Evolutionary conservation across 2,113 vertebrate genomes (phyloP).

Genomic region (Chascanopsetta lugubris): DNA sequence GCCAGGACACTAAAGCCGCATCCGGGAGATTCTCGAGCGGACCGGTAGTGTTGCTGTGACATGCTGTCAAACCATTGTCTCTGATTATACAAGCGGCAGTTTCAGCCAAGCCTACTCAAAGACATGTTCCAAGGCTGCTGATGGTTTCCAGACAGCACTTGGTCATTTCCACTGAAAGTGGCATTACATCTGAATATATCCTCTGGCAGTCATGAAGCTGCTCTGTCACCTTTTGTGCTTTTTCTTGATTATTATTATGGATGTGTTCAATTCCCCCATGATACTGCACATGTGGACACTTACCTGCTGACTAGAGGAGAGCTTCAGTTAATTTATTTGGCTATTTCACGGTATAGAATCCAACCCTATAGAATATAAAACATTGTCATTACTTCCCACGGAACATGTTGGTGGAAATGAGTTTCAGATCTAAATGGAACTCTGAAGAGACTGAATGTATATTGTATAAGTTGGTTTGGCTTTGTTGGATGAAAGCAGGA

Average conservation of each 20-base stretch:
- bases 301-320: neutral
- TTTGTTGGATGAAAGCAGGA: neutral
- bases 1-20: slow-evolving; percentile 50
- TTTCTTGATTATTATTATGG: slow-evolving; percentile 6
- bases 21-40: slow-evolving; percentile 44
- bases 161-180: slow-evolving; percentile 12
- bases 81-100: slow-evolving; percentile 42
- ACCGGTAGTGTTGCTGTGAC: slow-evolving; percentile 58
- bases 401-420: slow-evolving; percentile 31
- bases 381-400: slow-evolving; percentile 6
- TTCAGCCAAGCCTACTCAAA: slow-evolving; percentile 34
- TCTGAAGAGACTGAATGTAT: slow-evolving; percentile 1
- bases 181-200: slow-evolving; percentile 15
- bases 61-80: slow-evolving; percentile 54
- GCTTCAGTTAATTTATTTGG: neutral
- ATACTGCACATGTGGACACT: neutral
- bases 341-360: neutral
- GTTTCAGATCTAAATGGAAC: slow-evolving; percentile 15
- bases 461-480: slow-evolving; percentile 14
- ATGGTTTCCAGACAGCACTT: slow-evolving; percentile 46
- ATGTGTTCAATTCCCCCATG: neutral
- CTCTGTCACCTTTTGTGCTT: slow-evolving; percentile 12
- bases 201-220: neutral
- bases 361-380: neutral
- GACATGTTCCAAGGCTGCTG: slow-evolving; percentile 25